A percentile compares a stretch with the other conserved stretches of the same genome.
Conservation (phyloP, 2,797 vertebrate species). For the Taeniopygia guttata region DNA sequence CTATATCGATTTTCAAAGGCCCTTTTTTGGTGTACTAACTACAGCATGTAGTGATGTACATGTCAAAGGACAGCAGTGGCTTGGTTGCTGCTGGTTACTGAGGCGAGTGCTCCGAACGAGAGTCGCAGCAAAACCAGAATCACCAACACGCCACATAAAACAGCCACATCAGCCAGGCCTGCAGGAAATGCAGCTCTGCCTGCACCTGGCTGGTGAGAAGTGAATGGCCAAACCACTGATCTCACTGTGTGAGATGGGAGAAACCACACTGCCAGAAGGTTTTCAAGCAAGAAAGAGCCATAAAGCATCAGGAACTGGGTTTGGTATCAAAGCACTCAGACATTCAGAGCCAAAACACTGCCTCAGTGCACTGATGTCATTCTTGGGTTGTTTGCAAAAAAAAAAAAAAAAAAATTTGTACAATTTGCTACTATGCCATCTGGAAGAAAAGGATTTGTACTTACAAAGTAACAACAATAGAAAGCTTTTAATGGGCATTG, state of each 20-base stretch:
- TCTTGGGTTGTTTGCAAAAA: neutral
- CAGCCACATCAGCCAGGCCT: neutral
- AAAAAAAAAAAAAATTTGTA: neutral
- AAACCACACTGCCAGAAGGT: neutral
- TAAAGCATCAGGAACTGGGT: neutral
- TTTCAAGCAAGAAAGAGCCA: neutral
- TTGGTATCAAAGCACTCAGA: neutral
- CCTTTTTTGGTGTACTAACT: neutral
- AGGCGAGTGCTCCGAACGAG: neutral
- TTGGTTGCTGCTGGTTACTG: slow-evolving; percentile 51
- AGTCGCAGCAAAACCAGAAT: neutral
- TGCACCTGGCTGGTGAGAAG: neutral
- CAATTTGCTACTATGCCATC: neutral
- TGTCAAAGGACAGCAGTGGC: slow-evolving; percentile 25
- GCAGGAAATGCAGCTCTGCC: neutral
- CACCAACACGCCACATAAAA: neutral
- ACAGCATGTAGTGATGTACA: neutral
- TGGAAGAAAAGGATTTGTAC: neutral
- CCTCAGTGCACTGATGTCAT: neutral
- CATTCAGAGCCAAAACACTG: neutral
- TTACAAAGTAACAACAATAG: neutral
- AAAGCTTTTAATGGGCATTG: slow-evolving; percentile 3
- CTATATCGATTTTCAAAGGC: neutral
- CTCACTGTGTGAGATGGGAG: neutral
- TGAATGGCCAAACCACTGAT: neutral